Base-by-base conservation (phyloP, 2,113 vertebrate species). In the Neodontobutis hainanensis region DNA sequence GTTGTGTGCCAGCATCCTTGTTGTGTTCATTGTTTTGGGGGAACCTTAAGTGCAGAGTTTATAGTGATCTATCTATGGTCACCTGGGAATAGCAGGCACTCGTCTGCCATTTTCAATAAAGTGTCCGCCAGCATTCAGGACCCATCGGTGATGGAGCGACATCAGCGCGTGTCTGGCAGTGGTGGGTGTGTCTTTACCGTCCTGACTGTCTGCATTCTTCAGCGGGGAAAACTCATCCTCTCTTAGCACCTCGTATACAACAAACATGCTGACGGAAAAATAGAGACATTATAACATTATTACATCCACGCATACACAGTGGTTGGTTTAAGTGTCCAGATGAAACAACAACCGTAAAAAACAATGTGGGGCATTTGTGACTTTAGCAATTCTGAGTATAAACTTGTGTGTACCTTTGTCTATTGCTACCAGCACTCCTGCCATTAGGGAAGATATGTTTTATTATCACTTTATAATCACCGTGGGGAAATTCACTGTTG, bases 141-240 rank as follows among this genome's bases (percentile, higher is more conserved):
- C 95, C 96, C 97, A 99, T 87, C 97, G 95, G 77, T 98, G 97
- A 65, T 99, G 97, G n/a, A 99, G 91, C 3, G 97, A 98, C 95
- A 96, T 93, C 68, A 99, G 82, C 11, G 95, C 92, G 0, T 98
- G 96, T 16, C 94, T 91, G 0, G 97, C 95, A 0, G 96, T 98
- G n/a, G 95, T 96, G 59, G 97, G 97, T 34, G 95, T 98, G 92
- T 99, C 97, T 79, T 98, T 99, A 43, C 95, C 96, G 0, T 96
- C 95, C 85, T 99, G 97, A 77, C 95, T 95, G 89, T 99, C 97
- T 0, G 96, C 96, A 0, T 99, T 99, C 92, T 99, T 99, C 55
- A 99, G 87, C 0, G 97, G 97, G 14, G 97, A 97, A 79, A 99
- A 99, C 78, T 99, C 97, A 0, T 99, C 97, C 83, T 98, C 96